Percentiles rank a stretch among this genome's conserved stretches.
These are phyloP conservation scores for Emberiza fucata DNA, from an alignment of 2,113 vertebrate genomes.

Conservation along the genomic window DNA sequence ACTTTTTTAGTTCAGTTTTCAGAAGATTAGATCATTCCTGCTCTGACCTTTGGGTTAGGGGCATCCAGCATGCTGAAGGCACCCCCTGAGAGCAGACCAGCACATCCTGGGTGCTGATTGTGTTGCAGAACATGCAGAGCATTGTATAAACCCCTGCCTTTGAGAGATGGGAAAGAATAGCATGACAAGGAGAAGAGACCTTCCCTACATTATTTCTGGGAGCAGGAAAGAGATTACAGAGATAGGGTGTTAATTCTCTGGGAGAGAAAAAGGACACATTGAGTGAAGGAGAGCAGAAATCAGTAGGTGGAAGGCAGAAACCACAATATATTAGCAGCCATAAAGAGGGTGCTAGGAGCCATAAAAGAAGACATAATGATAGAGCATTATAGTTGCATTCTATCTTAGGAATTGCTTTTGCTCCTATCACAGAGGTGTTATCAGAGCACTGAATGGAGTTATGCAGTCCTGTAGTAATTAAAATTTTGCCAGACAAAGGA, in stretches of 20 bases:
- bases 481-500: constrained; percentile 48
- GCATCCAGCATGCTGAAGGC: background rate
- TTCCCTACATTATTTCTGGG: background rate
- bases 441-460: constrained; percentile 10
- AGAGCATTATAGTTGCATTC: constrained; percentile 17
- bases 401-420: constrained; percentile 41
- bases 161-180: background rate
- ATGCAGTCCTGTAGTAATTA: constrained; percentile 40
- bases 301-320: background rate
- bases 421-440: background rate
- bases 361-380: constrained; percentile 43
- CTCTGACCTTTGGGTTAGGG: background rate
- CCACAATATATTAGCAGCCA: constrained; percentile 16
- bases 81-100: background rate
- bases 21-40: background rate
- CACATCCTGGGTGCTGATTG: background rate
- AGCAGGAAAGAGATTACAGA: background rate
- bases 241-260: background rate
- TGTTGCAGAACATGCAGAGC: background rate
- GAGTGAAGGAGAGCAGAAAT: constrained; percentile 31
- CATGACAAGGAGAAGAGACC: background rate
- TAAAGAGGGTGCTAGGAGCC: constrained; percentile 41
- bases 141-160: background rate
- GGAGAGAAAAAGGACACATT: background rate
- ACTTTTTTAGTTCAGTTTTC: background rate